Evolutionary conservation across 1,140 invertebrate genomes (phyloP), one percentile per base, ranked within the genome.

Genomic region (Drosophila littoralis): DNA sequence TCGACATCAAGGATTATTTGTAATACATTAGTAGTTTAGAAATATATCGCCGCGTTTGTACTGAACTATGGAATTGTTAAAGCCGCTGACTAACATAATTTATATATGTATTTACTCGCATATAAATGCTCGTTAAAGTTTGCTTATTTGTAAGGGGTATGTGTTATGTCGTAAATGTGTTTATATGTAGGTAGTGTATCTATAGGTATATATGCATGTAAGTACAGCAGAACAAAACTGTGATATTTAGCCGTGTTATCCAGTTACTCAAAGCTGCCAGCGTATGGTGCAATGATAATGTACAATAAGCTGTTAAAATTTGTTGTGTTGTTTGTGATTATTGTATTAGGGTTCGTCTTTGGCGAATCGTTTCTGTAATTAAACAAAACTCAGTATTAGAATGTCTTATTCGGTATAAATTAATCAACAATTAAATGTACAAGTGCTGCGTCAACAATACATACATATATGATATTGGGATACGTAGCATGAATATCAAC

Each of bases 341-440:
- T 75, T 68, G 45, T 51, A 68, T 52, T 75, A 71, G 64, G 67
- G 64, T 73, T 77, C 77, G 72, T 76, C 80, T 77, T 82, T 79
- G 80, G 71, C 67, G 69, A 80, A 74, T 65, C 80, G 77, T 82
- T 82, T 82, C 80, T 82, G 80, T 55, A 82, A 82, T 69, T 75
- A 81, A 78, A 78, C 59, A 81, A 70, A 79, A 73, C 58, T 72
- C 43, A 45, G 40, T 61, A 74, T 78, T 75, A 78, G 65, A 42
- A 65, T 71, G 42, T 45, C 43, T 52, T 72, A 36, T 40, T 5
- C 6, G n/a, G 8, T 43, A 45, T 12, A 36, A 17, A 7, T 33
- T 59, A 43, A 42, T 50, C 12, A 33, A n/a, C 1, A 32, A 33
- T 43, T 28, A 17, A 43, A 28, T 58, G 32, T 36, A 7, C 9